phyloP scores from a whole-genome alignment of 2,797 vertebrate species.

The Rhinophrynus dorsalis region DNA sequence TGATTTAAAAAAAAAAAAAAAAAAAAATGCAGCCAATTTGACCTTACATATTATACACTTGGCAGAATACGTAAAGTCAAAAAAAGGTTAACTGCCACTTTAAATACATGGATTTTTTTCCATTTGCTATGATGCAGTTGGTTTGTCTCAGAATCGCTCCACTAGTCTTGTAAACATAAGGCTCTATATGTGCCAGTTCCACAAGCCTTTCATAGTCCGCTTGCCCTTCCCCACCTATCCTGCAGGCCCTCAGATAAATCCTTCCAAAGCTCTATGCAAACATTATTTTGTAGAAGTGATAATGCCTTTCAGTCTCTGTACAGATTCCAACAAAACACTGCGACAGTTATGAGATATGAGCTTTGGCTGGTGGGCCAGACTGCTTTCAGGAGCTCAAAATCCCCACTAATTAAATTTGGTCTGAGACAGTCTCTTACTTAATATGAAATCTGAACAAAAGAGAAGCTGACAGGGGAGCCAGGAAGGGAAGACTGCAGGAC shows the following conservation, averaged over 20 bases:
- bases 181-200: background rate
- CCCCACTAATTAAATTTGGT: slow-evolving; percentile 42
- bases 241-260: slow-evolving; percentile 17
- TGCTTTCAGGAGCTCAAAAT: slow-evolving; percentile 36
- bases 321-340: slow-evolving; percentile 2
- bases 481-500: background rate
- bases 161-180: too few species aligned
- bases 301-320: slow-evolving; percentile 1
- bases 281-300: slow-evolving; percentile 27
- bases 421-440: slow-evolving; percentile 45
- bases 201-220: background rate
- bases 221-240: slow-evolving; percentile 14
- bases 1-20: too few species aligned
- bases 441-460: slow-evolving; percentile 38
- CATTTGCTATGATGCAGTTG: too few species aligned
- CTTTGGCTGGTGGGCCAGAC: slow-evolving; percentile 19
- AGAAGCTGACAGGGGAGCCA: slow-evolving; percentile 35
- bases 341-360: slow-evolving; percentile 32
- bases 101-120: too few species aligned
- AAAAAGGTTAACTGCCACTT: too few species aligned
- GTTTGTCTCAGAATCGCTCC: too few species aligned
- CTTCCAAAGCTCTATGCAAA: slow-evolving; percentile 22
- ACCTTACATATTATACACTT: too few species aligned
- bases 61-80: too few species aligned
- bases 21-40: too few species aligned